These are phyloP conservation scores for Fregetta grallaria DNA, from an alignment of 2,113 vertebrate species.

Conservation along the genomic window DNA sequence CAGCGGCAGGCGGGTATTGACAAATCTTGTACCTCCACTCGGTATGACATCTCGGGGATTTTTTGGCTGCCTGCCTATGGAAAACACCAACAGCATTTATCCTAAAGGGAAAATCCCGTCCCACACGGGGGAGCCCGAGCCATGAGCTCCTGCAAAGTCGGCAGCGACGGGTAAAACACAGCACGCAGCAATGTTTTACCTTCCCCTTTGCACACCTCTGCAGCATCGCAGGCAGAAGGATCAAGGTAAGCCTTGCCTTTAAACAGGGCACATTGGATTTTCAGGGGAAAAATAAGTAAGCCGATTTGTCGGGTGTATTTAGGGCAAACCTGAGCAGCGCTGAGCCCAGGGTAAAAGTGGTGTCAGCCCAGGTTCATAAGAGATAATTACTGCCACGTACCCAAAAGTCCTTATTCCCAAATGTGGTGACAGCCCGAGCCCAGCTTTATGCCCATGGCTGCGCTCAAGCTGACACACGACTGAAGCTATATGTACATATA, in stretches of 20 bases:
- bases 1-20: neutral
- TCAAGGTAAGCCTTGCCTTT: neutral
- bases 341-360: neutral
- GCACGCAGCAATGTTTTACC: fast-evolving
- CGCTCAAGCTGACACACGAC: neutral
- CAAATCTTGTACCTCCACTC: neutral
- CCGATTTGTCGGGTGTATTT: neutral
- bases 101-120: neutral
- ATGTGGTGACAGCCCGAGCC: neutral
- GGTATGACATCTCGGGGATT: fast-evolving
- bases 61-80: neutral
- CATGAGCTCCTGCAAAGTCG: neutral
- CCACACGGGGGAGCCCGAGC: neutral
- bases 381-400: neutral
- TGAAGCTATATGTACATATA: neutral
- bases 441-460: neutral
- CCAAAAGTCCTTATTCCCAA: neutral
- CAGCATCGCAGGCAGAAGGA: neutral
- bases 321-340: neutral
- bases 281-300: neutral
- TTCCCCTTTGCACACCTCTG: neutral
- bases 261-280: neutral
- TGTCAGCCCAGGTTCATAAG: neutral
- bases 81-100: neutral
- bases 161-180: neutral